A percentile compares a stretch with the other conserved stretches of the same genome.
These are phyloP conservation scores for Manduca sexta DNA, from an alignment of 1,140 invertebrate species.

Conservation along the genomic window DNA sequence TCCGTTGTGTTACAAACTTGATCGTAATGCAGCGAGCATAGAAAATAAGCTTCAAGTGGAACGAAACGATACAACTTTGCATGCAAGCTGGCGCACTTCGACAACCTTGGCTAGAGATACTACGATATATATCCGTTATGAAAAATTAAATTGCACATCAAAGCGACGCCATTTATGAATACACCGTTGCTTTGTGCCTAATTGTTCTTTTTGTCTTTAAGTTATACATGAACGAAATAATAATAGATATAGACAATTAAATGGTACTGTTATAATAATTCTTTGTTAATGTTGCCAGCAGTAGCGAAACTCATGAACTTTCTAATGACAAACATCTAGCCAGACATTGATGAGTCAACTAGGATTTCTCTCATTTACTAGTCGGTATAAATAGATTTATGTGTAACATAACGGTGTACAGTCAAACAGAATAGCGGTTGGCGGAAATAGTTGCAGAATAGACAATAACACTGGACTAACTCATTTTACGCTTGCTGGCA, in stretches of 20 bases:
- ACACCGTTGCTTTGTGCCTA: slow-evolving; percentile 23
- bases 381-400: background rate
- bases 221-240: too few relatives aligned
- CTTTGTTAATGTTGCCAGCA: too few relatives aligned
- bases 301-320: too few relatives aligned
- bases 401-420: slow-evolving; percentile 33
- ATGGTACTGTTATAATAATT: too few relatives aligned
- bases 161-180: slow-evolving; percentile 15
- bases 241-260: too few relatives aligned
- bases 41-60: slow-evolving; percentile 25
- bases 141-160: slow-evolving; percentile 6
- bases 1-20: slow-evolving; percentile 59
- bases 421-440: slow-evolving; percentile 31
- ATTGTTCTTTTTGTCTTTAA: too few relatives aligned
- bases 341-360: too few relatives aligned
- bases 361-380: background rate
- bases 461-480: slow-evolving; percentile 37
- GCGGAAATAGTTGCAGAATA: slow-evolving; percentile 41
- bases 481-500: slow-evolving; percentile 54
- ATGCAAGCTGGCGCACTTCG: slow-evolving; percentile 32
- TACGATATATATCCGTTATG: slow-evolving; percentile 42
- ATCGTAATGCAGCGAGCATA: slow-evolving; percentile 37
- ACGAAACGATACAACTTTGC: slow-evolving; percentile 28
- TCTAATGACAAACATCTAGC: too few relatives aligned
- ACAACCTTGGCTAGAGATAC: slow-evolving; percentile 39